Evolutionary conservation across 2,797 vertebrate genomes (phyloP).

Genomic region (Pogoniulus pusillus): DNA sequence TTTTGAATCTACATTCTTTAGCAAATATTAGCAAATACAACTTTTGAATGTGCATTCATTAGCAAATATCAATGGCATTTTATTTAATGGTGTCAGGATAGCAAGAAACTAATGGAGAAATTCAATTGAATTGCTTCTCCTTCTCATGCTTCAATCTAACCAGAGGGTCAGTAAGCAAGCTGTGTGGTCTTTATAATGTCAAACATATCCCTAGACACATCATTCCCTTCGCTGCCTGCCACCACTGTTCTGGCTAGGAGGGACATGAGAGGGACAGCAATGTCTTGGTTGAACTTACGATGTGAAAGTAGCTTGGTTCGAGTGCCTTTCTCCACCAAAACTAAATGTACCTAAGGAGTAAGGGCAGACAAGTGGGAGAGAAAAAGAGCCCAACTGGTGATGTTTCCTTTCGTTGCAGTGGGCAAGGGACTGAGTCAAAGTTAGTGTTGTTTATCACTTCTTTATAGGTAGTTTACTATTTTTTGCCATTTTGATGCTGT

Average conservation of each 20-base stretch:
- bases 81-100: not conserved
- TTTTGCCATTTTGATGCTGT: not conserved
- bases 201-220: accelerated
- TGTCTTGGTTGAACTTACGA: not conserved
- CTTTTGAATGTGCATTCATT: not conserved
- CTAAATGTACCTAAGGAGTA: not conserved
- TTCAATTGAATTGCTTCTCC: not conserved
- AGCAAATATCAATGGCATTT: not conserved
- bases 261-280: not conserved
- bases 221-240: not conserved
- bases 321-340: not conserved
- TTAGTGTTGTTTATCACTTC: accelerated
- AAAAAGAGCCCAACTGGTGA: not conserved
- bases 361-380: not conserved
- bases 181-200: not conserved
- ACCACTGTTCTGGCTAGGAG: not conserved
- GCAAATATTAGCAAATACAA: not conserved
- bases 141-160: not conserved
- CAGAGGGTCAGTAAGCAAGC: not conserved
- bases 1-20: too few relatives aligned
- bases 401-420: not conserved
- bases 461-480: not conserved
- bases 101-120: not conserved
- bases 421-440: not conserved
- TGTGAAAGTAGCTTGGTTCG: not conserved